A percentile compares a stretch with the other conserved stretches of the same genome.
Conservation (phyloP, 2,113 vertebrate genomes). For the Larimichthys crocea region DNA sequence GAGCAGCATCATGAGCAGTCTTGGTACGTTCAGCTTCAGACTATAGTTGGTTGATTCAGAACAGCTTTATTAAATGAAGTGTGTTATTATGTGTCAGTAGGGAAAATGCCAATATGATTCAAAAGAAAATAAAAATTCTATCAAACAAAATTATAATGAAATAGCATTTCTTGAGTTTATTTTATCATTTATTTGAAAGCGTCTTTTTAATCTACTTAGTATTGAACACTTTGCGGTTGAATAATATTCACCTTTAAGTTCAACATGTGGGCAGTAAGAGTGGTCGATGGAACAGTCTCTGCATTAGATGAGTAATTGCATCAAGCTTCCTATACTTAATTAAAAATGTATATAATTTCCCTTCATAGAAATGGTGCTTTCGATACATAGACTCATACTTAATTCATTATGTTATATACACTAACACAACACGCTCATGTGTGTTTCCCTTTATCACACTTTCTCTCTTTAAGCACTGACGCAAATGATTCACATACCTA, state of each 20-base stretch:
- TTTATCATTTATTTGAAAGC: background rate
- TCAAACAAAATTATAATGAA: background rate
- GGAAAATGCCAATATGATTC: background rate
- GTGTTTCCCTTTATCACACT: slow-evolving; percentile 43
- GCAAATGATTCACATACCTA: slow-evolving; percentile 51
- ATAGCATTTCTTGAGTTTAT: background rate
- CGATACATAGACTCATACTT: slow-evolving; percentile 23
- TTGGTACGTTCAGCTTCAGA: background rate
- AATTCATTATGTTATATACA: slow-evolving; percentile 49
- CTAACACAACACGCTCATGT: slow-evolving; percentile 47
- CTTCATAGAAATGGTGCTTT: slow-evolving; percentile 25
- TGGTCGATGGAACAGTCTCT: background rate
- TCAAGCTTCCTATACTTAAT: slow-evolving; percentile 32
- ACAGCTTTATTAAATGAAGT: background rate
- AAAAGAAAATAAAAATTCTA: background rate
- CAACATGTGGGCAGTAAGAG: background rate
- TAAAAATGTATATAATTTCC: slow-evolving; percentile 51
- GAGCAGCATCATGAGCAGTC: too few relatives aligned
- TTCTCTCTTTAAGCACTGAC: slow-evolving; percentile 46
- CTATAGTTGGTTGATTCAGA: background rate
- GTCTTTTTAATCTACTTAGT: background rate
- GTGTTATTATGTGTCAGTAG: background rate
- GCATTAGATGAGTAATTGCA: slow-evolving; percentile 29
- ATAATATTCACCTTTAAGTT: slow-evolving; percentile 1
- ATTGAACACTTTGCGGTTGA: background rate